Evolutionary conservation across 2,888 invertebrate genomes (phyloP).

Genomic region (Drepana falcataria): DNA sequence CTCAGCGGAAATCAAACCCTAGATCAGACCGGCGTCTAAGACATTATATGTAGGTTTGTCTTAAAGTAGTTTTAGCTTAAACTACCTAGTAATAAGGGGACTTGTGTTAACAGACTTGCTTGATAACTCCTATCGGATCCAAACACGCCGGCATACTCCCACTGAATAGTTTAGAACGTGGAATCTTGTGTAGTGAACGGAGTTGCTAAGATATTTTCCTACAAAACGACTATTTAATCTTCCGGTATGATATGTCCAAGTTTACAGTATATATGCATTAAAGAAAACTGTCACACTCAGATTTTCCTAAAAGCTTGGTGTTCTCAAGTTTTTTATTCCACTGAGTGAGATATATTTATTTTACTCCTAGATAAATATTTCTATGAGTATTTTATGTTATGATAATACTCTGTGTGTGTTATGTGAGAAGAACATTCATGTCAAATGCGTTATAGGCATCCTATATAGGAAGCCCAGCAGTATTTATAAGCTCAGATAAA

Average conservation of each 20-base stretch:
- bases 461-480: background rate
- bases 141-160: constrained; percentile 32
- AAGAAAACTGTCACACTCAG: too few species aligned
- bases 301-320: too few species aligned
- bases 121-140: constrained; percentile 34
- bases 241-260: too few species aligned
- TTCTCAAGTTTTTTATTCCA: too few species aligned
- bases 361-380: background rate
- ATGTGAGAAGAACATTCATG: background rate
- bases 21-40: too few species aligned
- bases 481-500: background rate
- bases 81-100: constrained; percentile 24
- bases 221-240: too few species aligned
- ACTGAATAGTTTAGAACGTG: constrained; percentile 26
- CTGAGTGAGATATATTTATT: background rate
- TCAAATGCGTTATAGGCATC: background rate
- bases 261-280: too few species aligned
- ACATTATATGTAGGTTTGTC: too few species aligned
- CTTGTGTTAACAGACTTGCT: constrained; percentile 50
- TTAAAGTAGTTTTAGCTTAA: too few species aligned
- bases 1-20: too few species aligned
- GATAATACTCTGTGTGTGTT: background rate
- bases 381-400: background rate
- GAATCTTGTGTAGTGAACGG: constrained; percentile 1
- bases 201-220: too few species aligned